A percentile compares a stretch with the other conserved stretches of the same genome.
phyloP scores from a whole-genome alignment of 2,888 invertebrate genomes.

The Drosophila prolongata region DNA sequence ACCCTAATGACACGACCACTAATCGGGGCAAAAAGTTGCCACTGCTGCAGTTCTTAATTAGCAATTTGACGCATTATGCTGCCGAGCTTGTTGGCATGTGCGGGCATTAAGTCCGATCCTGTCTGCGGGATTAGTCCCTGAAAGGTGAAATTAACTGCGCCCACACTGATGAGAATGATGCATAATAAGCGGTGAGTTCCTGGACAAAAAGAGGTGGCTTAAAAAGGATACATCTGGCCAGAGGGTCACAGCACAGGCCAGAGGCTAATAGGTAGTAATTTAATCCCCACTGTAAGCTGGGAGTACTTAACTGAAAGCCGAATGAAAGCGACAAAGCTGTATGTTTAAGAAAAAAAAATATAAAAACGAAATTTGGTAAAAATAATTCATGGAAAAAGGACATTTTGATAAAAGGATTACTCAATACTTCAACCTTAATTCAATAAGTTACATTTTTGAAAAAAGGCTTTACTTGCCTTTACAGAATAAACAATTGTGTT shows the following conservation, averaged over 20 bases:
- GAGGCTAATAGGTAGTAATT: constrained; percentile 25
- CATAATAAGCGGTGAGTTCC: constrained; percentile 32
- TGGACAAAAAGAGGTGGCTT: neutral
- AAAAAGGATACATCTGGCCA: constrained; percentile 3
- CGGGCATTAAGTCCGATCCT: constrained; percentile 39
- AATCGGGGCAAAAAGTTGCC: constrained; percentile 47
- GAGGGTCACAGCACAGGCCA: constrained; percentile 20
- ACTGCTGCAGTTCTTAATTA: constrained; percentile 74
- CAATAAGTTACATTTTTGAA: too few species aligned
- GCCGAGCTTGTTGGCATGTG: constrained; percentile 42
- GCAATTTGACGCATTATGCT: constrained; percentile 70
- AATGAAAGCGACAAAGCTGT: neutral
- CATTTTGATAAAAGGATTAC: too few species aligned
- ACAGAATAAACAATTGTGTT: too few species aligned
- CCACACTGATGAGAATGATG: constrained; percentile 16
- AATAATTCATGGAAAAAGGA: too few species aligned
- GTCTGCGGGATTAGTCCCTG: constrained; percentile 44
- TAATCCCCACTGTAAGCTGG: constrained; percentile 16
- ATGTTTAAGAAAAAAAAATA: neutral
- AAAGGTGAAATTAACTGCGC: constrained; percentile 39
- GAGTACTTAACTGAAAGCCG: constrained; percentile 5
- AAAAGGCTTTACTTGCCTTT: too few species aligned
- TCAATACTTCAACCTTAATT: too few species aligned
- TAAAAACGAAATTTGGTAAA: neutral
- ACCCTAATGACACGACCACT: constrained; percentile 41